A percentile compares a stretch with the other conserved stretches of the same genome.
phyloP scores from a whole-genome alignment of 2,113 vertebrate species.

The Tiliqua scincoides region DNA sequence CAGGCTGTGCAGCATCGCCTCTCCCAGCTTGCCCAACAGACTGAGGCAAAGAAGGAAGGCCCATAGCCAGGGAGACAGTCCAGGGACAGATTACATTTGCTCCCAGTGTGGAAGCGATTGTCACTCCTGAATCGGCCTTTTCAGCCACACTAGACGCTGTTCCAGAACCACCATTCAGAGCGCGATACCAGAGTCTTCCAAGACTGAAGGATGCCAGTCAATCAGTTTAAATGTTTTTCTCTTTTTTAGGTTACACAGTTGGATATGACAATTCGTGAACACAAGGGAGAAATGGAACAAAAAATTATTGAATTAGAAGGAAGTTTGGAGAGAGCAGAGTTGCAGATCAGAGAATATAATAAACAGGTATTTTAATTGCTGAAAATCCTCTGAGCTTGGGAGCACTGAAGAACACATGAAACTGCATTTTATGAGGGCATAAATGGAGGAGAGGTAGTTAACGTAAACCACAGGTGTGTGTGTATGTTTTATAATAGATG shows the following conservation, averaged over 20 bases:
- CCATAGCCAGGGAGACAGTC: too few relatives aligned
- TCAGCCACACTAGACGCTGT: too few relatives aligned
- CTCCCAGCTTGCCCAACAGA: too few relatives aligned
- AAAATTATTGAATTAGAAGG: slow-evolving; percentile 86
- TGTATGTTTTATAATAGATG: background rate
- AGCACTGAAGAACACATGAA: background rate
- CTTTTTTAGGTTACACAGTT: slow-evolving; percentile 87
- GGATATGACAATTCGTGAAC: slow-evolving; percentile 88
- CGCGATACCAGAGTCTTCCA: too few relatives aligned
- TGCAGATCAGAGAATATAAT: slow-evolving; percentile 80
- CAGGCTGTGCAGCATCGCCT: too few relatives aligned
- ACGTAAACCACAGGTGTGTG: background rate
- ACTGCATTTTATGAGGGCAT: background rate
- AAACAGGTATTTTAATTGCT: slow-evolving; percentile 78
- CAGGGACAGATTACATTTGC: too few relatives aligned
- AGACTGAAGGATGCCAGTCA: too few relatives aligned
- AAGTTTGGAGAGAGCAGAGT: slow-evolving; percentile 82
- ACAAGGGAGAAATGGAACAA: slow-evolving; percentile 89
- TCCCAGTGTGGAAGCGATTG: too few relatives aligned
- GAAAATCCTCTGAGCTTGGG: background rate
- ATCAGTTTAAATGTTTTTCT: slow-evolving; percentile 3
- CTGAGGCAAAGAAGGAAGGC: too few relatives aligned
- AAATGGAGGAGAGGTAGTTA: background rate
- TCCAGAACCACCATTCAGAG: too few relatives aligned
- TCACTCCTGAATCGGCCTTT: too few relatives aligned